Evolutionary conservation across 2,113 vertebrate species (phyloP), one percentile per base, ranked within the genome.

Genomic region (Tretioscincus oriximinensis): DNA sequence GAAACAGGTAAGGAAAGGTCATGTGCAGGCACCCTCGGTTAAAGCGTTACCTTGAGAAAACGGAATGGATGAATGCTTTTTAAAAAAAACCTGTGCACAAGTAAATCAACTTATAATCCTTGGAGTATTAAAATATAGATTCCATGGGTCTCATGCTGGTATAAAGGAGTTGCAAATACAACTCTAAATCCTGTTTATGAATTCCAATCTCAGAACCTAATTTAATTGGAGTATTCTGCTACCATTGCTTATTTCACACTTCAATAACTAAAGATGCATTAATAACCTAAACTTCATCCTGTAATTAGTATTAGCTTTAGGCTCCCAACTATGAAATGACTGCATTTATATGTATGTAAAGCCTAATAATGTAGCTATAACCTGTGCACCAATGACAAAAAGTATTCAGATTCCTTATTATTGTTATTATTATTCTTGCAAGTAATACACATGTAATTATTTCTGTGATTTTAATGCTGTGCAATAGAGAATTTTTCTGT

Each of bases 191-290:
- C 88, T 94, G 41, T 86, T 95, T 95, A 90, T 45, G 87, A 91
- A 95, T 95, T 94, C 91, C 85, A 89, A 90, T 93, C 92, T 93
- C 89, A 89, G 82, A 91, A 88, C 85, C 88, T 95, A 94, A 92
- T 95, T 95, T 93, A 93, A 94, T 94, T 94, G 94, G 94, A 94
- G 86, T 86, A 93, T 93, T 91, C 84, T 89, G 92, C 92, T 94
- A 95, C 94, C 93, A 90, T 90, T 93, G 92, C 94, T 96, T 96
- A 96, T 96, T 96, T 96, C 94, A 94, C 93, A 93, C 92, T 91
- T 93, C 93, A 88, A 78, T 95, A 93, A 91, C 91, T 95, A 94
- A 94, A 94, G 94, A 93, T 95, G 90, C 93, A 94, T 94, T 94
- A 95, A 95, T 95, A 95, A 95, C 95, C 89, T 0, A 95, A 93